Percentiles rank a stretch among this genome's conserved stretches.
Conservation (phyloP, 2,888 invertebrate genomes). For the Euplexia lucipara region DNA sequence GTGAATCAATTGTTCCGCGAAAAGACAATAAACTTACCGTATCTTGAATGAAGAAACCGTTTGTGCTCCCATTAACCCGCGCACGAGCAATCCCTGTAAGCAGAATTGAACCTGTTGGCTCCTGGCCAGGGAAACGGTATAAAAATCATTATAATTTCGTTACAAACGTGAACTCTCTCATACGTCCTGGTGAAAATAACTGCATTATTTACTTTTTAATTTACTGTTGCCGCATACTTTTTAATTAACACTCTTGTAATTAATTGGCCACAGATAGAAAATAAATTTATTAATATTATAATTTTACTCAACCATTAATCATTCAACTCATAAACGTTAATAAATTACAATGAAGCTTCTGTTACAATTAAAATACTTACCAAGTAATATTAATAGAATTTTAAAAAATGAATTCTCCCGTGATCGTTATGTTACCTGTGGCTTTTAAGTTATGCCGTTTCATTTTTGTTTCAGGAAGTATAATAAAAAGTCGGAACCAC, state of each 20-base stretch:
- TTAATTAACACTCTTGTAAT: conserved; percentile 6
- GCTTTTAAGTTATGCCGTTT: conserved; percentile 51
- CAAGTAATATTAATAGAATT: conserved; percentile 16
- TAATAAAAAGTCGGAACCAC: conserved; percentile 73
- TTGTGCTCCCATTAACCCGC: conserved; percentile 33
- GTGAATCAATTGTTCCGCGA: conserved; percentile 6
- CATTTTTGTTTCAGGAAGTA: conserved; percentile 64
- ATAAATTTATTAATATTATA: conserved; percentile 3
- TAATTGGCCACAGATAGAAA: conserved; percentile 18
- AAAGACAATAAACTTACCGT: conserved; percentile 18
- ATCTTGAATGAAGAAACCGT: conserved; percentile 25
- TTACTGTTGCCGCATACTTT: not conserved
- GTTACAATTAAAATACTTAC: conserved; percentile 22
- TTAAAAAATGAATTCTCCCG: conserved; percentile 14
- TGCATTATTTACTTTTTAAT: not conserved
- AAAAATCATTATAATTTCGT: conserved; percentile 45
- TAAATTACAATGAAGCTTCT: conserved; percentile 22
- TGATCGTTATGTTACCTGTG: conserved; percentile 47
- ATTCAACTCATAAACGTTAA: conserved; percentile 24
- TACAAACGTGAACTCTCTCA: conserved; percentile 24
- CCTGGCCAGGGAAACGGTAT: conserved; percentile 32
- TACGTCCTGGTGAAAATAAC: conserved; percentile 6
- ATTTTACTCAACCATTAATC: conserved; percentile 16
- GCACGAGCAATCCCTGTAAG: conserved; percentile 33
- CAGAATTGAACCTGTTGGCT: conserved; percentile 44